These are phyloP conservation scores for Pseudoips prasinana DNA, from an alignment of 2,888 invertebrate genomes.

Conservation along the genomic window DNA sequence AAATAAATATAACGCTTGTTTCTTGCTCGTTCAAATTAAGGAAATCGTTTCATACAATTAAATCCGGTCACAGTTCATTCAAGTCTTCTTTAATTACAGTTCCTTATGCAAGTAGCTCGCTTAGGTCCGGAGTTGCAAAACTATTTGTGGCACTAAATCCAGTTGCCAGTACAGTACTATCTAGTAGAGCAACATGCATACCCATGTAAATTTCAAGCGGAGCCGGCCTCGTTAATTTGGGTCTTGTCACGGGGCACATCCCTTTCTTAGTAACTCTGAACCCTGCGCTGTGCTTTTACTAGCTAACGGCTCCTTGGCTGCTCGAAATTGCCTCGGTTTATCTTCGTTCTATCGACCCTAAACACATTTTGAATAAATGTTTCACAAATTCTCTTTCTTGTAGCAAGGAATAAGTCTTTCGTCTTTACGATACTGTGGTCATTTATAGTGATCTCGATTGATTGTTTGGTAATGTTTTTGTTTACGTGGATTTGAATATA, in stretches of 20 bases:
- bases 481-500: too few species aligned
- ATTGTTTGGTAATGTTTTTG: too few species aligned
- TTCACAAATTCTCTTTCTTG: constrained; percentile 33
- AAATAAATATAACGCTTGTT: constrained; percentile 16
- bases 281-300: constrained; percentile 42
- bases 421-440: constrained; percentile 25
- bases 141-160: constrained; percentile 74
- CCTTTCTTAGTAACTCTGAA: constrained; percentile 69
- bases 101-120: constrained; percentile 49
- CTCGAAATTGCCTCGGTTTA: constrained; percentile 54
- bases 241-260: constrained; percentile 72
- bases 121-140: constrained; percentile 56
- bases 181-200: constrained; percentile 71
- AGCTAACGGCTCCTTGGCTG: constrained; percentile 48
- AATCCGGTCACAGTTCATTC: constrained; percentile 49
- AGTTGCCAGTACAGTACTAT: constrained; percentile 56
- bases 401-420: constrained; percentile 23
- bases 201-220: constrained; percentile 71
- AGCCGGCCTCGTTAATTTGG: constrained; percentile 71
- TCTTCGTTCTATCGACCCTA: constrained; percentile 52
- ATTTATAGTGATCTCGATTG: constrained; percentile 22
- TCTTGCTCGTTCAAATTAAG: constrained; percentile 27
- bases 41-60: constrained; percentile 40
- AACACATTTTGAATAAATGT: constrained; percentile 40
- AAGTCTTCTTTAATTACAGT: constrained; percentile 67